A percentile compares a stretch with the other conserved stretches of the same genome.
Evolutionary conservation across 2,797 vertebrate species (phyloP).

Genomic region (Enteromius fasciolatus): DNA sequence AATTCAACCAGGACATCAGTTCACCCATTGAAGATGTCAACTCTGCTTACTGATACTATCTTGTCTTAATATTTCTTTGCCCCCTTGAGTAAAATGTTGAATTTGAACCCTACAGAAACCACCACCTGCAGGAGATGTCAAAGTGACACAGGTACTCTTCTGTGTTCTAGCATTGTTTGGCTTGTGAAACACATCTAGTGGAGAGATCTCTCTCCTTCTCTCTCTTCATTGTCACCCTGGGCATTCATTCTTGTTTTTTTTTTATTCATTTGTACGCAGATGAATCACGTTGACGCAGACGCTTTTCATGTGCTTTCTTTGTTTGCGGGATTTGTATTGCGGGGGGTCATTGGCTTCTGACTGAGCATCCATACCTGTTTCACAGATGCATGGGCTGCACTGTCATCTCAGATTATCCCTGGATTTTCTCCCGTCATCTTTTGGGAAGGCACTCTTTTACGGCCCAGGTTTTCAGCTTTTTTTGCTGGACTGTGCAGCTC

Average conservation of each 20-base stretch:
- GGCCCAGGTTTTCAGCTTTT: background rate
- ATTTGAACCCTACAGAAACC: constrained; percentile 90
- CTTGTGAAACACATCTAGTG: constrained; percentile 75
- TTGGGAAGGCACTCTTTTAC: constrained; percentile 25
- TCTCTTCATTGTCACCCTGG: constrained; percentile 66
- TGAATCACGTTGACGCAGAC: constrained; percentile 59
- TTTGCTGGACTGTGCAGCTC: constrained; percentile 18
- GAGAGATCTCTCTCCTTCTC: constrained; percentile 66
- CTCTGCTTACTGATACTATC: constrained; percentile 64
- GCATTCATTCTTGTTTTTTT: constrained; percentile 60
- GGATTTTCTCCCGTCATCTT: constrained; percentile 48
- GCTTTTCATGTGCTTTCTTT: constrained; percentile 60
- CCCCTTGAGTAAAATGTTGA: constrained; percentile 81
- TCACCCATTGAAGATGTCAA: constrained; percentile 52
- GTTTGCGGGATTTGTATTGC: constrained; percentile 64
- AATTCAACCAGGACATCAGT: constrained; percentile 47
- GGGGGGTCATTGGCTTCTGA: constrained; percentile 81
- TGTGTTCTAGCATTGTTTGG: constrained; percentile 82
- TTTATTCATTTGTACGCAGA: constrained; percentile 53
- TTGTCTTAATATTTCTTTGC: constrained; percentile 73
- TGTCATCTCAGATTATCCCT: constrained; percentile 47
- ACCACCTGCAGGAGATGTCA: constrained; percentile 89
- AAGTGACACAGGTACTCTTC: constrained; percentile 87
- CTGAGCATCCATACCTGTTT: constrained; percentile 79
- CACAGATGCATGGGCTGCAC: constrained; percentile 74